Base-by-base conservation (phyloP, 2,888 invertebrate species). In the Dryobotodes eremita region DNA sequence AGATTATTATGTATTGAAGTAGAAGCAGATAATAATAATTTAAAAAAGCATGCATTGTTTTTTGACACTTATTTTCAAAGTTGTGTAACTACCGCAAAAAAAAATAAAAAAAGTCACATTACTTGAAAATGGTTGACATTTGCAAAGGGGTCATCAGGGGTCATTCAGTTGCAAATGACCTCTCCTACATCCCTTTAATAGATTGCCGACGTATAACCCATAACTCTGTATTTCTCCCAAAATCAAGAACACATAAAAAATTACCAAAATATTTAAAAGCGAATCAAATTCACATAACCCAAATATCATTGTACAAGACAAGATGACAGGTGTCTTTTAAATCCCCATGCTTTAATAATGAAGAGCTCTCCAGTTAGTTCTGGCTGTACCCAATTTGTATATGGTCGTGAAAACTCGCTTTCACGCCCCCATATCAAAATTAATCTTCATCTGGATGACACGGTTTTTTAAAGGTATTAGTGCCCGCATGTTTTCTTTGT, bases 341-440 rank as follows among this genome's bases (percentile, higher is more conserved):
- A 74, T 70, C 65, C 69, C 71, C 69, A 73, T 74, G 26, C 6
- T 11, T 2, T 73, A 82, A 82, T 83, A 83, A 82, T 83, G 71
- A 85, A 89, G 82, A 72, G 81, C 48, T 57, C 79, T 82, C 70
- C 31, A 82, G 84, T 89, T 89, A 82, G 89, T 83, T 84, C 82
- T 88, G 84, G 82, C 46, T 78, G 70, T 83, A 73, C 78, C 80
- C 71, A 79, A 86, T 83, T 89, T 83, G 61, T 80, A 66, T 66
- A 75, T 79, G 71, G 79, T 86, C 80, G 74, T 87, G 81, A 77
- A 84, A 77, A 61, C 20, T 42, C 57, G 13, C 46, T 83, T 88
- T 84, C 78, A 89, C 88, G 88, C 89, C 89, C 86, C 36, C 79
- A 89, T 88, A 65, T 75, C 77, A 68, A 50, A 72, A 89, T 88